Evolutionary conservation across 2,888 invertebrate species (phyloP).

Genomic region (Hemistola chrysoprasaria): DNA sequence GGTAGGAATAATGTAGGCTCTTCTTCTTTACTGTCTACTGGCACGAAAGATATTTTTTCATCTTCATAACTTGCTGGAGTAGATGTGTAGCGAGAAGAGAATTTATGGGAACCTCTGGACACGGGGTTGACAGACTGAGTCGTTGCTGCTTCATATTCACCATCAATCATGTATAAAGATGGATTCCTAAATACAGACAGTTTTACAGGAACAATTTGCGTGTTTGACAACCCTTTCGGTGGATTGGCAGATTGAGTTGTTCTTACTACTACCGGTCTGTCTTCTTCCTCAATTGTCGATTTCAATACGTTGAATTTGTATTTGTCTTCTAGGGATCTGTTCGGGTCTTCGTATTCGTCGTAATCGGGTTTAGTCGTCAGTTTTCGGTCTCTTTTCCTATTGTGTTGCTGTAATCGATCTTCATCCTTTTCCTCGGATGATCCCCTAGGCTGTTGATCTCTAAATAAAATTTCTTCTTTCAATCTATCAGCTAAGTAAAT

Average conservation of each 20-base stretch:
- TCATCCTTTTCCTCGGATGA: constrained; percentile 20
- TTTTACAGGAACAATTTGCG: constrained; percentile 45
- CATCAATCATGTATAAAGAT: constrained; percentile 50
- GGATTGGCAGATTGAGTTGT: constrained; percentile 12
- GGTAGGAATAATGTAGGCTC: constrained; percentile 69
- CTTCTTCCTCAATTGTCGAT: too few species aligned
- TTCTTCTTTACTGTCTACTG: constrained; percentile 47
- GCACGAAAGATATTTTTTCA: constrained; percentile 61
- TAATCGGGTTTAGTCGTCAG: constrained; percentile 40
- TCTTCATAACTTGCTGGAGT: constrained; percentile 27
- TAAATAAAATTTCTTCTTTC: constrained; percentile 61
- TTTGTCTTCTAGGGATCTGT: constrained; percentile 46
- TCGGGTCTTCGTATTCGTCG: constrained; percentile 59
- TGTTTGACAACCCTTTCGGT: constrained; percentile 27
- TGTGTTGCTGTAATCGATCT: constrained; percentile 44
- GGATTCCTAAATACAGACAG: constrained; percentile 68
- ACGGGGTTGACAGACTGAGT: constrained; percentile 9
- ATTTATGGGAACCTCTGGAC: constrained; percentile 28
- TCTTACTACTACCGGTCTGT: not conserved
- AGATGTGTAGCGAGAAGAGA: constrained; percentile 39
- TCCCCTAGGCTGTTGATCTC: constrained; percentile 10
- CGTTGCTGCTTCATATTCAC: constrained; percentile 42
- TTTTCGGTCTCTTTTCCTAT: constrained; percentile 18
- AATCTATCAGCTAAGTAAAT: constrained; percentile 52
- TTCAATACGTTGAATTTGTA: constrained; percentile 42